Evolutionary conservation across 1,140 invertebrate genomes (phyloP), one percentile per base, ranked within the genome.

Genomic region (Triops longicaudatus): DNA sequence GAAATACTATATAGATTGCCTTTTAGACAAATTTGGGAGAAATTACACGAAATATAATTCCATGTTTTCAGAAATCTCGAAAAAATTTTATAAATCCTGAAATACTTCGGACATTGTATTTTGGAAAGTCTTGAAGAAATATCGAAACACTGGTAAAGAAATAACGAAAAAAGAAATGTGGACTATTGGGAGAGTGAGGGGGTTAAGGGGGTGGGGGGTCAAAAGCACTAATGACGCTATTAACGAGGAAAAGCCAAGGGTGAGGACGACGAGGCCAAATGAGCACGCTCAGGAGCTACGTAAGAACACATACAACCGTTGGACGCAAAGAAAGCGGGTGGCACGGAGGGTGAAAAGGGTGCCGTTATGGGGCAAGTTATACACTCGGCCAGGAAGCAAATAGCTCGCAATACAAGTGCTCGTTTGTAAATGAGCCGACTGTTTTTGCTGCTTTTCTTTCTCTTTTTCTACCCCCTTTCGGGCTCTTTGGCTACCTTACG

Each of bases 251-350:
- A 63, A 63, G 50, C 50, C 50, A 22, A 63, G 50, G 50, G 50
- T 63, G 50, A 63, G 50, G 50, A 63, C 50, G 50, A 63, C 50
- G 50, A 63, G 50, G 50, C 50, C 50, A 63, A 63, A 63, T 63
- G 50, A 63, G 50, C 50, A 22, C 50, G 50, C 50, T 63, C 50
- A 22, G 50, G 50, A 63, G 50, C 50, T 63, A 22, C 50, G 50
- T 63, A 63, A 63, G 50, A 63, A 22, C 14, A 10, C n/a, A 63
- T 1, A 63, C 50, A 63, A 37, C 31, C 31, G 31, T 7, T 37
- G 31, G 7, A 14, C 10, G 22, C 5, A 63, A 63, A 63, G 14
- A 63, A 63, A 1, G n/a, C 17, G 50, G 17, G 22, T 14, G 14
- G 50, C 50, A 63, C 9, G 14, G 4, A n/a, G 31, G 31, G 31